These are phyloP conservation scores for Pogona vitticeps DNA, from an alignment of 2,113 vertebrate genomes.

Conservation along the genomic window DNA sequence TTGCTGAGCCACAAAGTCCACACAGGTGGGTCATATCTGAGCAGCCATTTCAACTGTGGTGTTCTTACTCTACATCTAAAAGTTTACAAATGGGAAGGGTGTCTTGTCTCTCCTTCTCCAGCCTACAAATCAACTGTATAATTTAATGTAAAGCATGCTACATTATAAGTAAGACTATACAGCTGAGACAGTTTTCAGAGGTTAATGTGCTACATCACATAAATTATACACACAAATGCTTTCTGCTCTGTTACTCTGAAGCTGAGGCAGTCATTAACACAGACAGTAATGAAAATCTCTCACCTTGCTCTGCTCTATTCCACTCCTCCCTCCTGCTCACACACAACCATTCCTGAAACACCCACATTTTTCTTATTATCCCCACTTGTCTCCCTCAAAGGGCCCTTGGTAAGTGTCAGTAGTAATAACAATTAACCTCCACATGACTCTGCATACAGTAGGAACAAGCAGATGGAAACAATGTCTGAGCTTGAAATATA, in stretches of 20 bases:
- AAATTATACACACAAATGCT: constrained; percentile 71
- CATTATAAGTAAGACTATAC: constrained; percentile 54
- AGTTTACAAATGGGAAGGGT: neutral
- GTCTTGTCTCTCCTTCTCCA: neutral
- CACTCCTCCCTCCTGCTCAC: neutral
- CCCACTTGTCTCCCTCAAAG: constrained; percentile 58
- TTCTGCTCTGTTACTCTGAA: constrained; percentile 64
- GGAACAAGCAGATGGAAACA: constrained; percentile 47
- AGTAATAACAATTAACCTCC: constrained; percentile 69
- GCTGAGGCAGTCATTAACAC: constrained; percentile 64
- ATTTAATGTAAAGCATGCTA: constrained; percentile 55
- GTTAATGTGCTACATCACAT: constrained; percentile 57
- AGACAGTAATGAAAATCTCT: constrained; percentile 1
- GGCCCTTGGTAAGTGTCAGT: constrained; percentile 60
- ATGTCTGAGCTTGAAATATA: constrained; percentile 47
- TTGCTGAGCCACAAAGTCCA: neutral
- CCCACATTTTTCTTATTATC: constrained; percentile 58
- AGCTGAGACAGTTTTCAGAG: constrained; percentile 29
- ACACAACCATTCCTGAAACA: constrained; percentile 40
- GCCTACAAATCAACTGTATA: neutral
- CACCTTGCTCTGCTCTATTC: neutral
- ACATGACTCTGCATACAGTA: constrained; percentile 43
- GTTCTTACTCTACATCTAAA: neutral
- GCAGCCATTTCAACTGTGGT: neutral
- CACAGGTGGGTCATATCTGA: neutral